A percentile compares a stretch with the other conserved stretches of the same genome.
These are phyloP conservation scores for Volucella bombylans DNA, from an alignment of 2,888 invertebrate species.

Conservation along the genomic window DNA sequence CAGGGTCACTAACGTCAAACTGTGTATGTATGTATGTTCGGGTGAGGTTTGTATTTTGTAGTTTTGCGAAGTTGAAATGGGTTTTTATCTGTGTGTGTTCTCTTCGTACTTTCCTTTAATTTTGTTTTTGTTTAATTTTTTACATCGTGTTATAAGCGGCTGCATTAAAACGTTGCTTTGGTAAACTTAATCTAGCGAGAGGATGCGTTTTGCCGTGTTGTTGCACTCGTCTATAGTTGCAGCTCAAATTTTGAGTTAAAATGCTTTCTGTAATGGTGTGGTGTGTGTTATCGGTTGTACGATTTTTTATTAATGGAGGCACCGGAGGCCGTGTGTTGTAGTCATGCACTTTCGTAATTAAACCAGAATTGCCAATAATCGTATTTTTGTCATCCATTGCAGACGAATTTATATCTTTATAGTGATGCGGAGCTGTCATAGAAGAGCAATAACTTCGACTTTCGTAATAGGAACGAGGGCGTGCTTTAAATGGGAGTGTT, in stretches of 20 bases:
- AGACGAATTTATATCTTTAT: constrained; percentile 41
- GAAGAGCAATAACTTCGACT: constrained; percentile 76
- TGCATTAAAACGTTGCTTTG: constrained; percentile 89
- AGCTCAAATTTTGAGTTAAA: constrained; percentile 75
- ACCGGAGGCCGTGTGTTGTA: constrained; percentile 82
- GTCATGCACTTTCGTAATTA: constrained; percentile 77
- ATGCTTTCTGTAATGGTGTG: constrained; percentile 76
- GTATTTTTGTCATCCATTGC: constrained; percentile 37
- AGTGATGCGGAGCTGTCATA: constrained; percentile 57
- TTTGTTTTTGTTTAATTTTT: constrained; percentile 42
- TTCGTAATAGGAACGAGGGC: constrained; percentile 81
- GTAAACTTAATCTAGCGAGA: constrained; percentile 91
- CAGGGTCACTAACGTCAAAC: constrained; percentile 56
- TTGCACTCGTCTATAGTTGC: constrained; percentile 87
- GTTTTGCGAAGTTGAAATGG: constrained; percentile 30
- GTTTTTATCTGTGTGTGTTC: too few relatives aligned
- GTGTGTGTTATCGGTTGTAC: constrained; percentile 61
- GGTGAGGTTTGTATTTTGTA: constrained; percentile 25
- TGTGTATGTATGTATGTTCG: constrained; percentile 9
- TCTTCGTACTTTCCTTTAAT: not conserved
- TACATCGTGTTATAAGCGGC: constrained; percentile 94
- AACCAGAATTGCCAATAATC: constrained; percentile 39
- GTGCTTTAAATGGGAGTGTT: constrained; percentile 76
- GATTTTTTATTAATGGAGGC: constrained; percentile 79
- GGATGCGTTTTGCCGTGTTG: constrained; percentile 97